Conservation (phyloP, 92 coral and sea anemone species). For the Parazoanthus darwini region DNA sequence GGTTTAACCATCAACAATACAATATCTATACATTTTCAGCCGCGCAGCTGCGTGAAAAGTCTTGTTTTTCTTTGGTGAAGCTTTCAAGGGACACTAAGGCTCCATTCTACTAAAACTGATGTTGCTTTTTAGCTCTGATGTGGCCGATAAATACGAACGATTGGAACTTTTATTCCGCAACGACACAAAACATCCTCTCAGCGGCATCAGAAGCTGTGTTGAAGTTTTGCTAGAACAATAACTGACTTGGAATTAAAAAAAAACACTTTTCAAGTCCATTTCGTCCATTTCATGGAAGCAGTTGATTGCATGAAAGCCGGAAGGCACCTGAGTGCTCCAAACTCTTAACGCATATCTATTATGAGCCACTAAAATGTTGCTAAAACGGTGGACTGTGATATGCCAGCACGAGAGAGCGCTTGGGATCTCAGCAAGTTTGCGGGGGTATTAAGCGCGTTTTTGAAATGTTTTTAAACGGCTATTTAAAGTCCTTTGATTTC, state of each 20-base stretch:
- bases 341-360: slow-evolving; percentile 11
- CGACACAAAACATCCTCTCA: not conserved
- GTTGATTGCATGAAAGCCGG: slow-evolving; percentile 20
- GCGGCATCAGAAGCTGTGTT: not conserved
- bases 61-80: slow-evolving; percentile 11
- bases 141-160: slow-evolving; percentile 19
- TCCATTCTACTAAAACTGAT: not conserved
- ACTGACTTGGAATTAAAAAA: slow-evolving; percentile 11
- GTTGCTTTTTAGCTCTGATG: slow-evolving; percentile 21
- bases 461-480: not conserved
- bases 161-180: not conserved
- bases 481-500: not conserved
- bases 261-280: not conserved
- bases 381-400: slow-evolving; percentile 12
- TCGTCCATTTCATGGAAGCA: slow-evolving; percentile 12
- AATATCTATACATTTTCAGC: slow-evolving; percentile 13
- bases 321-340: slow-evolving; percentile 33
- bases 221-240: slow-evolving; percentile 3
- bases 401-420: not conserved
- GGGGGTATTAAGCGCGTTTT: not conserved
- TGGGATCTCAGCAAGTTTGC: not conserved
- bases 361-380: not conserved
- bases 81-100: slow-evolving; percentile 23
- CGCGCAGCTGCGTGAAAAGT: slow-evolving; percentile 30
- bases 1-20: not conserved